Percentiles rank a stretch among this genome's conserved stretches.
Conservation (phyloP, 2,113 vertebrate genomes). For the Corythoichthys haematopterus region DNA sequence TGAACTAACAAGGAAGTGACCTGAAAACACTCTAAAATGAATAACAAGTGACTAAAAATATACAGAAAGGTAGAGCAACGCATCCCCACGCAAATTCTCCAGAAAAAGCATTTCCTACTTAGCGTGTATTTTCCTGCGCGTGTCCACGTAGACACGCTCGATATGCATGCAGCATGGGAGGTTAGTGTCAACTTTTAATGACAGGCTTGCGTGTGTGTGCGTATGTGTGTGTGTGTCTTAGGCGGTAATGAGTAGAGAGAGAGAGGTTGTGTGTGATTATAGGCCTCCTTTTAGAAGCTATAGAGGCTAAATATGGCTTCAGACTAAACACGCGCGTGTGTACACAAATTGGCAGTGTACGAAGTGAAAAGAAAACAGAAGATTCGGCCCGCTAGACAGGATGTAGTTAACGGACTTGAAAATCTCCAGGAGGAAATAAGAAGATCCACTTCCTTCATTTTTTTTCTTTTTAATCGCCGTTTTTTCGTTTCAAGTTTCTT, state of each 20-base stretch:
- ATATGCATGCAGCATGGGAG: conserved; percentile 54
- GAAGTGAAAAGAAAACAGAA: conserved; percentile 34
- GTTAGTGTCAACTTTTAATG: conserved; percentile 75
- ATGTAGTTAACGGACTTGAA: neutral
- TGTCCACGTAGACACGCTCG: no score
- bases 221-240: conserved; percentile 49
- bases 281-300: conserved; percentile 65
- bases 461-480: neutral
- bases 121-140: no score
- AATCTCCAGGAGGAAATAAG: neutral
- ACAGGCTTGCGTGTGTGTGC: conserved; percentile 63
- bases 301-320: conserved; percentile 72
- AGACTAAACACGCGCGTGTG: conserved; percentile 57
- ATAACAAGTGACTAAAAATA: no score
- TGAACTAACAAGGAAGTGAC: no score
- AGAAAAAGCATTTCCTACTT: no score
- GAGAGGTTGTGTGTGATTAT: conserved; percentile 73
- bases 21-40: no score
- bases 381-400: neutral
- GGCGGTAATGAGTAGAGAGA: conserved; percentile 70
- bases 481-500: neutral
- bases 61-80: no score
- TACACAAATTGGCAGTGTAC: conserved; percentile 45
- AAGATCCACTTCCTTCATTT: neutral
- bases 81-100: no score